These are phyloP conservation scores for Hemibagrus guttatus DNA, from an alignment of 2,797 vertebrate species.

Conservation along the genomic window DNA sequence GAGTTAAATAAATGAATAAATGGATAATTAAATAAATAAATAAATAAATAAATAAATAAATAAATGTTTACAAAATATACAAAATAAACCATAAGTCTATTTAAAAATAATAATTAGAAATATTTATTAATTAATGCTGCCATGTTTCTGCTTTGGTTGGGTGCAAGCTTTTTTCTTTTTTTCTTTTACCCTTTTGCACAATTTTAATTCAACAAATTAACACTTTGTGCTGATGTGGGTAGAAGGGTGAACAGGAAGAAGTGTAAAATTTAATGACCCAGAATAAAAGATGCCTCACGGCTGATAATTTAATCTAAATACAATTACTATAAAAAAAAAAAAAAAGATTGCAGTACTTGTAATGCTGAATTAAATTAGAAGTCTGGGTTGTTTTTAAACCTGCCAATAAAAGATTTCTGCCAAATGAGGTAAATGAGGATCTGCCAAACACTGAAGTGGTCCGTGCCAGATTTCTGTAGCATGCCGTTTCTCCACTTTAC, in stretches of 20 bases:
- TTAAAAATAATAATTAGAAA: too few relatives aligned
- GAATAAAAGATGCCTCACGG: neutral
- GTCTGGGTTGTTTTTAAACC: neutral
- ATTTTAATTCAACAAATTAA: neutral
- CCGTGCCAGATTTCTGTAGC: neutral
- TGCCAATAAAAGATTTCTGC: neutral
- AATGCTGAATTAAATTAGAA: neutral
- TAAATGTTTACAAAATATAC: too few relatives aligned
- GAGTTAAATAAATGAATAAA: too few relatives aligned
- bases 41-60: too few relatives aligned
- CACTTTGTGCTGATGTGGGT: neutral
- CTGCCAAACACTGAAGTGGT: neutral
- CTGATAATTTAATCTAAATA: neutral
- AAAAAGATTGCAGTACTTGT: neutral
- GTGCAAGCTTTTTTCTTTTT: too few relatives aligned
- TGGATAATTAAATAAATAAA: too few relatives aligned
- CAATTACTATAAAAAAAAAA: neutral
- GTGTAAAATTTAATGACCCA: neutral
- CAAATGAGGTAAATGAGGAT: neutral
- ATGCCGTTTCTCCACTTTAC: neutral
- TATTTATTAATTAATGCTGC: too few relatives aligned
- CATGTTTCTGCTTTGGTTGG: too few relatives aligned
- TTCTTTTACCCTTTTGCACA: too few relatives aligned
- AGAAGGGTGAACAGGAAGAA: neutral
- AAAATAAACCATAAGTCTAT: too few relatives aligned